These are phyloP conservation scores for Belgica antarctica DNA, from an alignment of 2,888 invertebrate genomes.

Conservation along the genomic window DNA sequence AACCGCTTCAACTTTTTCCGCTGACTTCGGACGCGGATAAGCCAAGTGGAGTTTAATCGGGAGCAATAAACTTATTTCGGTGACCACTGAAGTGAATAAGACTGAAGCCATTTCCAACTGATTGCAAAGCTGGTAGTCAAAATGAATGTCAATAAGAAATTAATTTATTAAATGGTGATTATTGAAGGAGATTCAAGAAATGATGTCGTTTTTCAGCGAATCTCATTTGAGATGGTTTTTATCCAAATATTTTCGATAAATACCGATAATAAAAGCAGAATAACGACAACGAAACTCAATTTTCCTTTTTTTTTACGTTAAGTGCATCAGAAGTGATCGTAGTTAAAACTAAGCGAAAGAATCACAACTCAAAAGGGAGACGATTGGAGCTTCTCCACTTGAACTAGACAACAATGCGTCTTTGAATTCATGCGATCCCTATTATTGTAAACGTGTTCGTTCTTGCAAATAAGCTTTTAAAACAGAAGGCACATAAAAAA, in stretches of 20 bases:
- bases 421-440: not conserved
- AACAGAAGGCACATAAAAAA: not conserved
- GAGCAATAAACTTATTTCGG: slow-evolving; percentile 1
- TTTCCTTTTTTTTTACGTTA: no score
- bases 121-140: no score
- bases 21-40: not conserved
- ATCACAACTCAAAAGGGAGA: not conserved
- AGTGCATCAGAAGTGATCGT: no score
- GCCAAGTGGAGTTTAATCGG: not conserved
- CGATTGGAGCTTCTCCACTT: not conserved
- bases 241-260: no score
- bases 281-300: no score
- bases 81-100: not conserved
- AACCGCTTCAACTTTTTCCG: not conserved
- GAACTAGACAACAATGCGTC: slow-evolving; percentile 10
- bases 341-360: no score
- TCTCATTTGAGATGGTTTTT: no score
- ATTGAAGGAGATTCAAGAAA: no score
- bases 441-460: not conserved
- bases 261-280: no score
- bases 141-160: no score
- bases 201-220: no score
- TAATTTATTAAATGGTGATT: no score
- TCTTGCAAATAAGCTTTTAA: not conserved
- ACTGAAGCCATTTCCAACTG: not conserved